phyloP scores from a whole-genome alignment of 2,113 vertebrate genomes.

The Formicarius rufipectus region DNA sequence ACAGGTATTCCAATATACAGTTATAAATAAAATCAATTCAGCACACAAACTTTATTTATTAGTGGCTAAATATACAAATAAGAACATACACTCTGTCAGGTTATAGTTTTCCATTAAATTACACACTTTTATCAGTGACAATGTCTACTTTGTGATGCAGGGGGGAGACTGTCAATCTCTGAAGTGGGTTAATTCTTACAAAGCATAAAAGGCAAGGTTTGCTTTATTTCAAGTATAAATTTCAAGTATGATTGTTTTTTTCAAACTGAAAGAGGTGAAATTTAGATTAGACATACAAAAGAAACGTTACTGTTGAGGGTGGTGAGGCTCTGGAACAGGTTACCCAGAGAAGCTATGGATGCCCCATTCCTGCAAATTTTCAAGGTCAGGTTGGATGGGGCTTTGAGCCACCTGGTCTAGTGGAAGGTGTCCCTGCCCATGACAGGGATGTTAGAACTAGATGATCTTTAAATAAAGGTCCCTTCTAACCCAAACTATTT shows the following conservation, averaged over 20 bases:
- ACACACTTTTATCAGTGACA: neutral
- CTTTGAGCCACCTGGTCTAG: neutral
- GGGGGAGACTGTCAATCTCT: rapidly evolving
- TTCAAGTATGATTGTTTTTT: neutral
- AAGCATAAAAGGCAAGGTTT: neutral
- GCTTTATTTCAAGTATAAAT: neutral
- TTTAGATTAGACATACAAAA: neutral
- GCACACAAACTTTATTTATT: neutral
- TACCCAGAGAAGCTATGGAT: neutral
- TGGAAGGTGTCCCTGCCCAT: neutral
- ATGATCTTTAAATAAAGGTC: neutral
- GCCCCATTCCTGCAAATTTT: neutral
- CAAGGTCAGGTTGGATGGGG: neutral
- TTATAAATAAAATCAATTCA: neutral
- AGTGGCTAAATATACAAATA: neutral
- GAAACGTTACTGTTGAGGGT: neutral
- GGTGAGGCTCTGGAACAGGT: neutral
- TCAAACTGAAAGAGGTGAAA: neutral
- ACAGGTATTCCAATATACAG: neutral
- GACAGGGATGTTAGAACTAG: rapidly evolving
- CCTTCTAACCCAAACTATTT: neutral
- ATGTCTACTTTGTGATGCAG: neutral
- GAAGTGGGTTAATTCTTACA: neutral
- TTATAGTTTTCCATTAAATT: neutral
- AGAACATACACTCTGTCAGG: neutral